Evolutionary conservation across 2,888 invertebrate genomes (phyloP).

Genomic region (Lomographa bimaculata): DNA sequence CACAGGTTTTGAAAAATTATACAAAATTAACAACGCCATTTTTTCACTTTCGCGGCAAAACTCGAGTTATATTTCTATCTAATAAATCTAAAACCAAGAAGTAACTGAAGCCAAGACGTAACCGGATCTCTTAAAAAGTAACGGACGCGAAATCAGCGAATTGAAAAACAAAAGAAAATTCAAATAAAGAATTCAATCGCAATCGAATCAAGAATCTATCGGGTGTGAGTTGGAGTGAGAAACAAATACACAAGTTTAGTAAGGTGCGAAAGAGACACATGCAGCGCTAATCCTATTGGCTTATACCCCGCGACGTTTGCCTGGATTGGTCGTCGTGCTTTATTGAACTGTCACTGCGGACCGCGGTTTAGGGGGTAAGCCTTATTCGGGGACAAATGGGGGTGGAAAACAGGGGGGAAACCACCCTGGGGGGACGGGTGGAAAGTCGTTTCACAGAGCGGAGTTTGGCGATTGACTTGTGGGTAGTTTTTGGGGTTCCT

Average conservation of each 20-base stretch:
- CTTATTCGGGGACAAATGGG: conserved; percentile 71
- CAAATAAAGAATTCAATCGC: conserved; percentile 77
- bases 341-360: conserved; percentile 83
- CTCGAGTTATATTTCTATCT: too few species aligned
- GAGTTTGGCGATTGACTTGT: conserved; percentile 83
- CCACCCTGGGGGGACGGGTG: conserved; percentile 47
- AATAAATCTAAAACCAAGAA: neutral
- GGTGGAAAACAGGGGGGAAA: conserved; percentile 50
- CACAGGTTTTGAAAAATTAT: too few species aligned
- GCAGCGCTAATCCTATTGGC: conserved; percentile 82
- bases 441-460: conserved; percentile 66
- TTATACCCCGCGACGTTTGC: conserved; percentile 82
- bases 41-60: too few species aligned
- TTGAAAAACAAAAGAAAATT: conserved; percentile 75
- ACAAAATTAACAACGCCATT: too few species aligned
- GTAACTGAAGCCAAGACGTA: conserved; percentile 6
- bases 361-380: conserved; percentile 77
- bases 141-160: conserved; percentile 51
- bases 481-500: conserved; percentile 80
- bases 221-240: conserved; percentile 63
- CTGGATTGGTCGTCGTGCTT: conserved; percentile 80
- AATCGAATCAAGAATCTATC: conserved; percentile 80
- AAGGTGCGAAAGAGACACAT: conserved; percentile 48
- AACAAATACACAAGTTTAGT: conserved; percentile 29
- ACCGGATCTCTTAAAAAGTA: conserved; percentile 19